Evolutionary conservation across 2,797 vertebrate species (phyloP), one percentile per base, ranked within the genome.

Genomic region (Botia kubotai): DNA sequence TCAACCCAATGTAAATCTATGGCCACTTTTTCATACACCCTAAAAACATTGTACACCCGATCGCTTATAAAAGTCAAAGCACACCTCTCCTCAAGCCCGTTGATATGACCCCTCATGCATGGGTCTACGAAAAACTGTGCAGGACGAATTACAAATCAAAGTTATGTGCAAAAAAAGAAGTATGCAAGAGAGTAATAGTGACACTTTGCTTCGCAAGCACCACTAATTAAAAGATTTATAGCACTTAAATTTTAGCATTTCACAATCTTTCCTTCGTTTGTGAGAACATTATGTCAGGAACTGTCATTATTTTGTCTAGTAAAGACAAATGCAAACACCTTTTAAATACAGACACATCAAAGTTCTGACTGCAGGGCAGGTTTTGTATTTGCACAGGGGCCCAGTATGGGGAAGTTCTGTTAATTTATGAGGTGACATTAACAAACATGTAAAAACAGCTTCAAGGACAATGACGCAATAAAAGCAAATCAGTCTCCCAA

Each of bases 381-480:
- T 81, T 29, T 77, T 82, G 75, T 84, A 69, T 82, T 63, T 76
- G 53, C 36, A 50, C 36, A 77, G 52, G 39, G 69, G 29, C 77
- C 66, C n/a, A 55, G 50, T 36, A 26, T 63, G 46, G 52, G 71
- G 16, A 69, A 55, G 43, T 55, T 50, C 57, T 72, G 77, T 53
- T 52, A 1, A 72, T 79, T 72, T 53, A 62, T 39, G 46, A 60
- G 57, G 8, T 71, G 26, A 63, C 48, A 17, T 52, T 29, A 79
- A 62, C 55, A 79, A 79, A 71, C 76, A 50, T 50, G 4, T 17
- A 29, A 36, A 23, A 33, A 77, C 33, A 17, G 23, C 26, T 8
- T 62, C 57, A 53, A 79, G 3, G 57, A 19, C 57, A 79, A 6
- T 52, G 57, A 12, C 67, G 52, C 39, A 53, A 79, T 79, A 63